These are phyloP conservation scores for Menidia menidia DNA, from an alignment of 2,797 vertebrate species.

Conservation along the genomic window DNA sequence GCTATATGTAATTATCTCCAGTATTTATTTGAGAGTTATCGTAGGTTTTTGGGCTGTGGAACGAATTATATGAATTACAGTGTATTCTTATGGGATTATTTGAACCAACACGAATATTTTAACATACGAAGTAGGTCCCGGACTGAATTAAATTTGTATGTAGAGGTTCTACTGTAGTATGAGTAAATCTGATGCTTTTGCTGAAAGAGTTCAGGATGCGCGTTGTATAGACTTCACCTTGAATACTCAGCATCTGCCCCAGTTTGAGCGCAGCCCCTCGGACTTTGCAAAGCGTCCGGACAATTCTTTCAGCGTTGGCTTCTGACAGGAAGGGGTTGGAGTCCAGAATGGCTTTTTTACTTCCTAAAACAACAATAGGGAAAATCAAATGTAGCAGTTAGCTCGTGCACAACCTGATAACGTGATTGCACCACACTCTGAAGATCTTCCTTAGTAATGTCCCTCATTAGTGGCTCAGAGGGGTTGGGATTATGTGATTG, in stretches of 20 bases:
- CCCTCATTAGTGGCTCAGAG: neutral
- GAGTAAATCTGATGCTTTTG: too few species aligned
- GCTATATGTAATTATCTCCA: too few species aligned
- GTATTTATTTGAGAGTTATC: too few species aligned
- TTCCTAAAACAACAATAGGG: conserved; percentile 30
- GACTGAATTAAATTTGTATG: too few species aligned
- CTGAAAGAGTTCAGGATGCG: neutral
- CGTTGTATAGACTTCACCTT: conserved; percentile 77
- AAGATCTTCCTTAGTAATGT: conserved; percentile 1
- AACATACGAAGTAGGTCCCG: too few species aligned
- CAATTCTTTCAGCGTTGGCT: conserved; percentile 88
- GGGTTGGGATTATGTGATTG: conserved; percentile 5
- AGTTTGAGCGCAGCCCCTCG: conserved; percentile 91
- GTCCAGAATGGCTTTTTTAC: conserved; percentile 59
- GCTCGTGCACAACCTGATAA: neutral
- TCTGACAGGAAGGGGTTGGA: conserved; percentile 84
- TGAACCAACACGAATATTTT: too few species aligned
- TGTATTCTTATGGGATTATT: too few species aligned
- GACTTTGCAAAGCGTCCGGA: conserved; percentile 89
- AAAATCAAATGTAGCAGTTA: neutral
- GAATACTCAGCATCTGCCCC: conserved; percentile 93
- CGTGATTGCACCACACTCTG: neutral
- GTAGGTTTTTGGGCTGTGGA: too few species aligned
- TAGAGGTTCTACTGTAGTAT: too few species aligned
- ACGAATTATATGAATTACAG: too few species aligned